Evolutionary conservation across 1,140 invertebrate genomes (phyloP), one percentile per base, ranked within the genome.

Genomic region (Pseudomyrmex sp.): DNA sequence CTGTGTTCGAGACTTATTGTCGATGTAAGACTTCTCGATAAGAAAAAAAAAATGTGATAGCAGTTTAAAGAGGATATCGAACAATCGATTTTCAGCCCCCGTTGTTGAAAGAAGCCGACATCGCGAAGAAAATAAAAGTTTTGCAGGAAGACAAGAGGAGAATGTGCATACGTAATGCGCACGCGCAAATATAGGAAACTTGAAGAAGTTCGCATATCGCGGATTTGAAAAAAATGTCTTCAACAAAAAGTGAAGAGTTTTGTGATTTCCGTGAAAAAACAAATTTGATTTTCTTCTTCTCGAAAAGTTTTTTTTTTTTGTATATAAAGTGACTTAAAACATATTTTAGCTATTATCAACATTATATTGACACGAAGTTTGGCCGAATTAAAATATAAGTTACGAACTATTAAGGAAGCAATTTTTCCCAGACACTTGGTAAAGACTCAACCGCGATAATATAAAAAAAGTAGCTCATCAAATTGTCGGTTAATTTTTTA

Each of bases 71-170:
- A 61, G 12, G 44, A 61, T 80, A 50, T 80, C 44, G 23, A 46
- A 72, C 76, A 70, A 59, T 80, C 66, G 56, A 61, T 80, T 80
- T 9, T 35, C 15, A 48, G 23, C 7, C 50, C n/a, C 10, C 12
- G 52, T 35, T 69, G 44, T 35, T 69, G 44, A 18, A 44, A 69
- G 15, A 59, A 70, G 48, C 23, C 65, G 44, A n/a, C 26, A 26
- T 26, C 26, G 26, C 26, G 26, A 26, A 70, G 54, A 80, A 23
- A 80, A 80, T 61, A 80, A 69, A 79, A 80, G 66, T 72, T 79
- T 72, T 1, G n/a, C 12, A 8, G 46, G 59, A 23, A 80, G 4
- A 69, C 18, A 48, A 50, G 44, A 1, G 44, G n/a, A 20, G 13
- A 7, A 26, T 69, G 44, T 63, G 2, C 23, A 52, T 18, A 35